phyloP scores from a whole-genome alignment of 1,140 invertebrate genomes.

The Tetragonula clypearis region DNA sequence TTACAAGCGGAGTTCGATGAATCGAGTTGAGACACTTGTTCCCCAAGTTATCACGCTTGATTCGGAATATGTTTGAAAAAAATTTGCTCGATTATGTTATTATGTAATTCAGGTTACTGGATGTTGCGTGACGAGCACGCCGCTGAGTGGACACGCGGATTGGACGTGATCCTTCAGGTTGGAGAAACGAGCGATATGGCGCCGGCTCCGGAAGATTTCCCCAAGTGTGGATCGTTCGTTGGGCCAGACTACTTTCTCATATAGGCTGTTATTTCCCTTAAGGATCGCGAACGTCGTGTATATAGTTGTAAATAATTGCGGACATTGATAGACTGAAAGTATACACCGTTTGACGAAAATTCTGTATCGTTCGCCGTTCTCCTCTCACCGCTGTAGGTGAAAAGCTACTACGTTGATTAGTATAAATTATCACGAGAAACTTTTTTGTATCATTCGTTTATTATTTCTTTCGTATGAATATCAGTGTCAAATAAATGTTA shows the following conservation, averaged over 20 bases:
- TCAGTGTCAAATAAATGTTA: neutral
- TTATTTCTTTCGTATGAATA: conserved; percentile 9
- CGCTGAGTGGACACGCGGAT: conserved; percentile 81
- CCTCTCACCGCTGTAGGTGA: no score
- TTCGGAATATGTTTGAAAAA: neutral
- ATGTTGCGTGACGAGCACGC: conserved; percentile 86
- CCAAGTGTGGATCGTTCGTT: conserved; percentile 81
- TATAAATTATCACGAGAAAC: neutral
- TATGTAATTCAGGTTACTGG: conserved; percentile 85
- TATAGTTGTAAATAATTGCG: conserved; percentile 73
- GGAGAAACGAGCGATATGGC: conserved; percentile 77
- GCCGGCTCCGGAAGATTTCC: conserved; percentile 79
- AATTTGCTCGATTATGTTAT: neutral
- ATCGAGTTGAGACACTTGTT: no score
- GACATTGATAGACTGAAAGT: neutral
- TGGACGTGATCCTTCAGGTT: conserved; percentile 83
- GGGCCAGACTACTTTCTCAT: conserved; percentile 83
- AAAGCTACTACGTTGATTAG: neutral
- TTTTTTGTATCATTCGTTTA: neutral
- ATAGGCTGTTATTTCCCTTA: conserved; percentile 67
- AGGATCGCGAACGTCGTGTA: conserved; percentile 58
- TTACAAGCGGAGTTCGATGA: no score
- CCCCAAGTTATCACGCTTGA: no score
- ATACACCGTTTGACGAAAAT: neutral
- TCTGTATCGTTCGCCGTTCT: conserved; percentile 2